Conservation (phyloP, 1,140 invertebrate species). For the Drosophila insularis region DNA sequence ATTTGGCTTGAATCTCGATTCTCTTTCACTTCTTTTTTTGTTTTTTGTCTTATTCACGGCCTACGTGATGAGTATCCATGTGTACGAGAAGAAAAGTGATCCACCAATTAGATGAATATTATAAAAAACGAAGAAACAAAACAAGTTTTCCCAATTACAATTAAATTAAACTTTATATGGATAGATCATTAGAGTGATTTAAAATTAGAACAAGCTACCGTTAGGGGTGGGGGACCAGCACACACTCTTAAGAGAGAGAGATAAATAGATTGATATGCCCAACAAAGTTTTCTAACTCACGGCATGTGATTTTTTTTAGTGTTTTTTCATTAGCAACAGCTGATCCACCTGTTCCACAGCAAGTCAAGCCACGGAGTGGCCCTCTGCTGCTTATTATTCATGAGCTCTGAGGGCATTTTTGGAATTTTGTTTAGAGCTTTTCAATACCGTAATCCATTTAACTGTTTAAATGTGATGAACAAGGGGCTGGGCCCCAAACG, state of each 20-base stretch:
- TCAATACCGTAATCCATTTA: constrained; percentile 75
- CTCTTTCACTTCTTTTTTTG: constrained; percentile 41
- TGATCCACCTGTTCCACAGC: constrained; percentile 39
- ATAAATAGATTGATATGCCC: background rate
- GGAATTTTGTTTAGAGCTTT: constrained; percentile 46
- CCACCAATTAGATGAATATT: constrained; percentile 36
- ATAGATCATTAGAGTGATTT: constrained; percentile 37
- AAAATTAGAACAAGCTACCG: constrained; percentile 71
- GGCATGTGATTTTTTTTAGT: background rate
- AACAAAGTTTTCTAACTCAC: constrained; percentile 43
- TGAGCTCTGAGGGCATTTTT: constrained; percentile 47
- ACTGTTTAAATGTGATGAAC: constrained; percentile 58
- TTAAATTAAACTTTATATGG: constrained; percentile 36
- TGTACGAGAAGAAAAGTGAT: constrained; percentile 11
- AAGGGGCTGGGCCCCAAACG: constrained; percentile 32
- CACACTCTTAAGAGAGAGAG: background rate
- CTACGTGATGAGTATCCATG: constrained; percentile 10
- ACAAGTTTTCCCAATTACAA: constrained; percentile 23
- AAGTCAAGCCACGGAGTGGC: constrained; percentile 12
- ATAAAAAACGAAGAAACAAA: background rate
- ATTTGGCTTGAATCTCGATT: constrained; percentile 11
- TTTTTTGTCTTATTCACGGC: background rate
- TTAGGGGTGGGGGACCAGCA: constrained; percentile 32
- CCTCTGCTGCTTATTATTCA: constrained; percentile 61
- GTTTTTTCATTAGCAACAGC: constrained; percentile 37